Evolutionary conservation across 92 coral and sea anemone genomes (phyloP).

Genomic region (Diadumene lineata): DNA sequence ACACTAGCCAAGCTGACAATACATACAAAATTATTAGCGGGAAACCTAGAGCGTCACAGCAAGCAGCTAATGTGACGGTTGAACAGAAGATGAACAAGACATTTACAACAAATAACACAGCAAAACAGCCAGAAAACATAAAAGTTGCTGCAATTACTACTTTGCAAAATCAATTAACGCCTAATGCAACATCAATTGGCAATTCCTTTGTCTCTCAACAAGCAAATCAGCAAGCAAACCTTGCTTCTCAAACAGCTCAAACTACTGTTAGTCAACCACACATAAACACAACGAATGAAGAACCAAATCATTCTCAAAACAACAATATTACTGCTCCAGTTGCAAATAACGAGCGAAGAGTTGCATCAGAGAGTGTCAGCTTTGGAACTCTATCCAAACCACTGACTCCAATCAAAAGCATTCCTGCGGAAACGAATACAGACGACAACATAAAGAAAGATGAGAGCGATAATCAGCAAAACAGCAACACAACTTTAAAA

Average conservation of each 20-base stretch:
- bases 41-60: too few relatives aligned
- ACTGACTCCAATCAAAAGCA: not conserved
- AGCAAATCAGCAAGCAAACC: not conserved
- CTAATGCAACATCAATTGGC: not conserved
- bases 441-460: not conserved
- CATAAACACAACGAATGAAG: not conserved
- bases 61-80: not conserved
- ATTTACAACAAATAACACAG: not conserved
- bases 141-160: not conserved
- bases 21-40: not conserved
- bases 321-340: not conserved
- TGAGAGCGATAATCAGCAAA: not conserved
- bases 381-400: constrained; percentile 10
- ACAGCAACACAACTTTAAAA: not conserved
- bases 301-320: not conserved
- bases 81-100: not conserved
- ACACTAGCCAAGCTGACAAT: not conserved
- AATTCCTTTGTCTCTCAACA: not conserved
- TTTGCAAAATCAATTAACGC: not conserved
- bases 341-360: not conserved
- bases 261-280: not conserved
- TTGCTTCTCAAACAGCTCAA: not conserved
- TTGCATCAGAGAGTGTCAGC: not conserved
- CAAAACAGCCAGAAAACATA: not conserved
- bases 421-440: not conserved